These are phyloP conservation scores for Eupeodes luniger DNA, from an alignment of 2,888 invertebrate species.

Conservation along the genomic window DNA sequence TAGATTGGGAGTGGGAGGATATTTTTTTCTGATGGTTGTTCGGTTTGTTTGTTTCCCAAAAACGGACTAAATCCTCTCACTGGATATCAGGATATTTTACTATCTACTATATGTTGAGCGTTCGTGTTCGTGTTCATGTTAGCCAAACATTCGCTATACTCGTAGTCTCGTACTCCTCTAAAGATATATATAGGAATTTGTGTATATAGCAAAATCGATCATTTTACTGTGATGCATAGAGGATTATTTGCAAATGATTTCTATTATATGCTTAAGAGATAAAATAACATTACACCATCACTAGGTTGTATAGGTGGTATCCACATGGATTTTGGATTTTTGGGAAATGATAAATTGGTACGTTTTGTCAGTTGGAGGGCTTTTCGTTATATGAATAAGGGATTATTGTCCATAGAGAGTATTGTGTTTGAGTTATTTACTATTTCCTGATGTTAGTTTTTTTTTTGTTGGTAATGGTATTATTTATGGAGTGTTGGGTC, in stretches of 20 bases:
- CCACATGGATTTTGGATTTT: not conserved
- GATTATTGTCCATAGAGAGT: constrained; percentile 13
- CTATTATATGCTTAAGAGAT: constrained; percentile 63
- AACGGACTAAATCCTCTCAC: constrained; percentile 20
- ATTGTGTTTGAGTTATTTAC: constrained; percentile 36
- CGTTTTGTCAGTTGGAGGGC: constrained; percentile 42
- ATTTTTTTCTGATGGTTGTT: constrained; percentile 11
- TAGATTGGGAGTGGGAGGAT: constrained; percentile 2
- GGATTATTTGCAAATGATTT: constrained; percentile 74
- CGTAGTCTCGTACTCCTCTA: too few species aligned
- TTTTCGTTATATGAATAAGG: constrained; percentile 25
- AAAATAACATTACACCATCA: constrained; percentile 17
- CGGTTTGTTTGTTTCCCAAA: constrained; percentile 22
- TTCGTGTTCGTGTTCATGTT: not conserved
- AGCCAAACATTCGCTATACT: not conserved
- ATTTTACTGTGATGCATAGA: constrained; percentile 53
- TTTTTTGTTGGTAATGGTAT: not conserved
- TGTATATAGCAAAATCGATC: constrained; percentile 59
- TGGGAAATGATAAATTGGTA: constrained; percentile 54
- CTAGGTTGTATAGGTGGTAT: not conserved
- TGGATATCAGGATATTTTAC: not conserved
- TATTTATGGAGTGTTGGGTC: not conserved
- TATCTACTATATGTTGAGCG: not conserved
- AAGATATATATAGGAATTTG: too few species aligned
- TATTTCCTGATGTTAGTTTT: constrained; percentile 12